These are phyloP conservation scores for Heliconius charithonia DNA, from an alignment of 2,888 invertebrate species.

Conservation along the genomic window DNA sequence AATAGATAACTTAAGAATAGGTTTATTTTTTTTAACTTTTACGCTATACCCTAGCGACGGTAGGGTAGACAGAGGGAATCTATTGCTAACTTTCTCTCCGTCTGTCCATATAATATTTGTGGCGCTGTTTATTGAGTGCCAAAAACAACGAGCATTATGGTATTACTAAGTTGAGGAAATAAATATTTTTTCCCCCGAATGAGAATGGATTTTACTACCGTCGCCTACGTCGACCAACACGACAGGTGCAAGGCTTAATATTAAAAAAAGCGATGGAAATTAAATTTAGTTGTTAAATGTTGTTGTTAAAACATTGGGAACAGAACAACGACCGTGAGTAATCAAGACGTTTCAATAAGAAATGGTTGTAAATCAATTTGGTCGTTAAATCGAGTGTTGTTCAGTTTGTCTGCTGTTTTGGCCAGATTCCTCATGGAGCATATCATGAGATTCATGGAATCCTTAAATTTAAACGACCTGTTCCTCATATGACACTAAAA, in stretches of 20 bases:
- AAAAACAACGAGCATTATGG: no score
- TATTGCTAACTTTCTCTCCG: no score
- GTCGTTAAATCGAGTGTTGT: slow-evolving; percentile 13
- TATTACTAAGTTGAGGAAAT: no score
- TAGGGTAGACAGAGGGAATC: neutral
- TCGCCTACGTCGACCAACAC: no score
- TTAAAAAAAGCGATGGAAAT: no score
- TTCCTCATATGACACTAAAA: neutral
- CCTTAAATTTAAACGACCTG: neutral
- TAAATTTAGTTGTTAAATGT: neutral
- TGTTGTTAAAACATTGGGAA: neutral
- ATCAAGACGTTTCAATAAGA: neutral
- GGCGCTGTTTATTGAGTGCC: no score
- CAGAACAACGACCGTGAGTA: neutral
- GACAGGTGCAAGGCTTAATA: no score
- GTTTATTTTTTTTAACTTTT: neutral
- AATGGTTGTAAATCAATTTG: slow-evolving; percentile 20
- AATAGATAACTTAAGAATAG: slow-evolving; percentile 3
- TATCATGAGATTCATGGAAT: no score
- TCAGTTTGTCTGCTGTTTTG: neutral
- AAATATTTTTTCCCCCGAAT: no score
- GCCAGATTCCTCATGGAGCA: neutral
- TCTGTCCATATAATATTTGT: no score
- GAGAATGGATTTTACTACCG: no score
- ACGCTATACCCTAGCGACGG: no score